A percentile compares a stretch with the other conserved stretches of the same genome.
Evolutionary conservation across 1,140 invertebrate species (phyloP).

Genomic region (Sycobia sp.): DNA sequence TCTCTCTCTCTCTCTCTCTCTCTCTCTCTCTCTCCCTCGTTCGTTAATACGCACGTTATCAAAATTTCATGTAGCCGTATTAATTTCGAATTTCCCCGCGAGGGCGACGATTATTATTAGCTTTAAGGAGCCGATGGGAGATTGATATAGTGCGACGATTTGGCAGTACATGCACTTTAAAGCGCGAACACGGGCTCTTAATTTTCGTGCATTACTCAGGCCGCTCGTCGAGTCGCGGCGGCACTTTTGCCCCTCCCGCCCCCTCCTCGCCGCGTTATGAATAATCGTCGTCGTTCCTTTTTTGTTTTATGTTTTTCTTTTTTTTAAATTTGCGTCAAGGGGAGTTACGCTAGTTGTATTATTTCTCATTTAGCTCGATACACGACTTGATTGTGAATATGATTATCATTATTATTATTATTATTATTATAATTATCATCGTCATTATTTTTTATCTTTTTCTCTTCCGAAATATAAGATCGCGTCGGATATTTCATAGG

Average conservation of each 20-base stretch:
- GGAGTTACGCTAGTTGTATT: conserved; percentile 1
- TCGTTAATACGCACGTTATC: too few species aligned
- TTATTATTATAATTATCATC: too few species aligned
- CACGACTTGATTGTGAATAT: background rate
- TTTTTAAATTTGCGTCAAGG: background rate
- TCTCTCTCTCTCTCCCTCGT: too few species aligned
- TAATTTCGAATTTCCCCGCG: conserved; percentile 8
- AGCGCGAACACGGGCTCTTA: conserved; percentile 25
- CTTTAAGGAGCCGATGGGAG: conserved; percentile 37
- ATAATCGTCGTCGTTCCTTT: too few species aligned
- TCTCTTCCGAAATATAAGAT: too few species aligned
- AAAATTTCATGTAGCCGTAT: conserved; percentile 6
- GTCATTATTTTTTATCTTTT: too few species aligned
- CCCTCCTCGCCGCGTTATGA: conserved; percentile 21
- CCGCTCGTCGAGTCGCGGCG: conserved; percentile 18
- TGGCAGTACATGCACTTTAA: conserved; percentile 39
- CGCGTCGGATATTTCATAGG: too few species aligned
- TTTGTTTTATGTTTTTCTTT: conserved; percentile 1
- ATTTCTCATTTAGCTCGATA: background rate
- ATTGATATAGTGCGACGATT: conserved; percentile 46
- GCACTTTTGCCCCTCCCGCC: conserved; percentile 12
- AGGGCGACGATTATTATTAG: too few species aligned
- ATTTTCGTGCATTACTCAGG: conserved; percentile 38
- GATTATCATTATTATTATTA: too few species aligned
- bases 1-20: too few species aligned